Evolutionary conservation across 2,113 vertebrate genomes (phyloP).

Genomic region (Eonycteris spelaea): DNA sequence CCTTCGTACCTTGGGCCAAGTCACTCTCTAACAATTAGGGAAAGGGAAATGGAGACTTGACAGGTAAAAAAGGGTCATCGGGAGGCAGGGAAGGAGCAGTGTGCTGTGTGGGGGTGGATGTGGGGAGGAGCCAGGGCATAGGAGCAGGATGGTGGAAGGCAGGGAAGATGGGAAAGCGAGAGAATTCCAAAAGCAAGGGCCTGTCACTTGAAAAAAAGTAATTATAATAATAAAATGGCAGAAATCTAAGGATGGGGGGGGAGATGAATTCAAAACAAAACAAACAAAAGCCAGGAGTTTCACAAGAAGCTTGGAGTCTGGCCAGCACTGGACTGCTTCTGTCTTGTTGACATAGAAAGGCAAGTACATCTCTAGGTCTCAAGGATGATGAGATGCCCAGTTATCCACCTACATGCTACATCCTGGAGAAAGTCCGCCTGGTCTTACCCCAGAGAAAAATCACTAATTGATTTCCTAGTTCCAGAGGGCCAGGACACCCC

Average conservation of each 20-base stretch:
- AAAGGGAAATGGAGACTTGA: neutral
- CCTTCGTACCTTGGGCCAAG: neutral
- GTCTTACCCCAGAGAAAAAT: neutral
- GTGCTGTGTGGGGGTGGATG: neutral
- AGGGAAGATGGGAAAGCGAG: neutral
- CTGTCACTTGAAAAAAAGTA: constrained; percentile 7
- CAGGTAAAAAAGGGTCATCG: neutral
- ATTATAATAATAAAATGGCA: constrained; percentile 10
- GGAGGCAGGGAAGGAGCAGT: neutral
- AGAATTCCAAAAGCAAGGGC: neutral
- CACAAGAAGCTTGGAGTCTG: neutral
- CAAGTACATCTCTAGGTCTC: neutral
- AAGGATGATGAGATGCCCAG: neutral
- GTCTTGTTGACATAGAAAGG: neutral
- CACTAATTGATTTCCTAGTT: neutral
- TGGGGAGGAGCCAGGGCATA: neutral
- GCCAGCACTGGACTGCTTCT: neutral
- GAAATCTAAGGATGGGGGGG: constrained; percentile 1
- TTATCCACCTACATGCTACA: neutral
- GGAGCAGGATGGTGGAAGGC: neutral
- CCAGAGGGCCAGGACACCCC: neutral
- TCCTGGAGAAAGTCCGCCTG: neutral
- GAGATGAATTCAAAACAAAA: constrained; percentile 24
- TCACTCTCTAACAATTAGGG: neutral
- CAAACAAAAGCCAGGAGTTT: constrained; percentile 27